Percentiles rank a stretch among this genome's conserved stretches.
These are phyloP conservation scores for Onthophagus taurus DNA, from an alignment of 1,140 invertebrate species.

Conservation along the genomic window DNA sequence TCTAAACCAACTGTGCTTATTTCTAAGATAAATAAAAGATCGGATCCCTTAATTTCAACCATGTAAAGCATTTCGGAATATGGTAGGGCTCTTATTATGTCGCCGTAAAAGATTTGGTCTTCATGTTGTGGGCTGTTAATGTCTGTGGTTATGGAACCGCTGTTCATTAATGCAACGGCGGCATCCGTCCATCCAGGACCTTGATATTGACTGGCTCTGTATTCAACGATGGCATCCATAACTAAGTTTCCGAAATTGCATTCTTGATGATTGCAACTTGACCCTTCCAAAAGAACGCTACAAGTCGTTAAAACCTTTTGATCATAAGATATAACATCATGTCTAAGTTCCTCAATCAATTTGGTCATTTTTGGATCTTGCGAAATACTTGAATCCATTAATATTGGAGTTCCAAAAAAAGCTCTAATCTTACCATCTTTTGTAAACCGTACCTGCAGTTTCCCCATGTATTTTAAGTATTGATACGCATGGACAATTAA, in stretches of 20 bases:
- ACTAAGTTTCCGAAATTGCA: slow-evolving; percentile 82
- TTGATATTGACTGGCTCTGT: too few species aligned
- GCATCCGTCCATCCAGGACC: too few species aligned
- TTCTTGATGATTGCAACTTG: slow-evolving; percentile 58
- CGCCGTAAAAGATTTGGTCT: too few species aligned
- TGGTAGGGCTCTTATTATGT: too few species aligned
- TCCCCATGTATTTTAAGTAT: slow-evolving; percentile 85
- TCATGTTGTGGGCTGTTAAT: too few species aligned
- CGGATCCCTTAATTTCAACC: too few species aligned
- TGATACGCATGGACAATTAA: slow-evolving; percentile 86
- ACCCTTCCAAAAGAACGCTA: slow-evolving; percentile 57
- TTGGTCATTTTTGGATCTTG: slow-evolving; percentile 56
- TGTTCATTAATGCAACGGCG: too few species aligned
- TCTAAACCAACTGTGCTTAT: too few species aligned
- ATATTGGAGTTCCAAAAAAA: slow-evolving; percentile 67
- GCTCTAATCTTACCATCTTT: slow-evolving; percentile 55
- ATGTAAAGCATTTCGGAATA: too few species aligned
- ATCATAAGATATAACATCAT: slow-evolving; percentile 46
- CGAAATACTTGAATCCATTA: slow-evolving; percentile 55
- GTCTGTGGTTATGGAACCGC: too few species aligned
- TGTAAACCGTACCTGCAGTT: slow-evolving; percentile 64
- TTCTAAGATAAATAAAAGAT: too few species aligned
- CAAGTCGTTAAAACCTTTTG: slow-evolving; percentile 51
- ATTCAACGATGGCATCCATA: slow-evolving; percentile 59
- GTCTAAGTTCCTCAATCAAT: slow-evolving; percentile 50